These are phyloP conservation scores for Tortricodes alternella DNA, from an alignment of 2,888 invertebrate genomes.

Conservation along the genomic window DNA sequence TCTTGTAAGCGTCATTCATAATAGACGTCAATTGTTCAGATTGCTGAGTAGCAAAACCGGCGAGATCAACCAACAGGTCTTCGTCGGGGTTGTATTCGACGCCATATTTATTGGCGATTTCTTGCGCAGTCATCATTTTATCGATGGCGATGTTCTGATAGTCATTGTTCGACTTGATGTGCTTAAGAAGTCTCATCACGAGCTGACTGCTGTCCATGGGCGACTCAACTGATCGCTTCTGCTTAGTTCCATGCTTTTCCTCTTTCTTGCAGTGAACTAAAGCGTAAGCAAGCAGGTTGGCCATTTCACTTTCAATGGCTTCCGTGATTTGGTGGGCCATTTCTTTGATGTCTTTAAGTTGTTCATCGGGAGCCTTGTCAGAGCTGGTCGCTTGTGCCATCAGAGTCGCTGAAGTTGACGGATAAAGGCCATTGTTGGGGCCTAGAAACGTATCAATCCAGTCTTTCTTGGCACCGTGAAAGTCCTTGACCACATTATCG, in stretches of 20 bases:
- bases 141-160: constrained; percentile 76
- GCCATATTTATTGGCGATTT: constrained; percentile 74
- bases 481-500: constrained; percentile 45
- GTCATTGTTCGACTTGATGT: constrained; percentile 72
- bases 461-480: constrained; percentile 47
- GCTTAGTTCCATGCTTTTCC: constrained; percentile 50
- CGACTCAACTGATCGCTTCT: constrained; percentile 60
- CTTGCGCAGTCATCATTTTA: constrained; percentile 77
- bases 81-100: constrained; percentile 69
- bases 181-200: constrained; percentile 65
- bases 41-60: constrained; percentile 64
- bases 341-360: constrained; percentile 65
- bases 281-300: constrained; percentile 57
- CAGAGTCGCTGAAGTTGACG: constrained; percentile 56
- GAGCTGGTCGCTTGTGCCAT: constrained; percentile 61
- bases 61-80: constrained; percentile 66
- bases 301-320: constrained; percentile 65
- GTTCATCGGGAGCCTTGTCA: constrained; percentile 65
- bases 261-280: constrained; percentile 48
- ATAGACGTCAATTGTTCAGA: constrained; percentile 63
- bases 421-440: constrained; percentile 45
- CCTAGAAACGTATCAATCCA: constrained; percentile 59
- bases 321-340: constrained; percentile 60
- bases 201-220: constrained; percentile 68
- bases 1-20: constrained; percentile 56